A percentile compares a stretch with the other conserved stretches of the same genome.
These are phyloP conservation scores for Carassius auratus DNA, from an alignment of 2,113 vertebrate species.

Conservation along the genomic window DNA sequence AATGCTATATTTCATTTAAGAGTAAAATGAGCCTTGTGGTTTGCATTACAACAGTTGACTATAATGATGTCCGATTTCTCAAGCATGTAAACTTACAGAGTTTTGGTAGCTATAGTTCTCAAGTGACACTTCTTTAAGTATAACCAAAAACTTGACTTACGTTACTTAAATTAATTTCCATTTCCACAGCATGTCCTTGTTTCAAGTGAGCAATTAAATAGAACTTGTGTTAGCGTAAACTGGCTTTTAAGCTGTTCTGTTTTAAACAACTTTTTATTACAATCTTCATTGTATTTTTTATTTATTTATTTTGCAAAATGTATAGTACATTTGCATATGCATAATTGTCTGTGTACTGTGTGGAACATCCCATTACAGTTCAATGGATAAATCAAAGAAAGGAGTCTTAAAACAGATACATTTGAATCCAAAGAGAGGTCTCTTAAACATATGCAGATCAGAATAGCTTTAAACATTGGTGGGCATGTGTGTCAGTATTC, in stretches of 20 bases:
- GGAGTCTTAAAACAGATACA: not conserved
- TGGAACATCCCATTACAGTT: not conserved
- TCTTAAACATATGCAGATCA: not conserved
- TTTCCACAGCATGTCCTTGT: not conserved
- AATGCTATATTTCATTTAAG: not conserved
- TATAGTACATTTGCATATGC: not conserved
- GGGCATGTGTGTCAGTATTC: conserved; percentile 5
- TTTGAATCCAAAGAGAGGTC: not conserved
- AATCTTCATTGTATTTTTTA: not conserved
- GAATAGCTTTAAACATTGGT: not conserved
- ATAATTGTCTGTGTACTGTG: not conserved
- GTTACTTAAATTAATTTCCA: not conserved
- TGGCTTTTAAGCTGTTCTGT: not conserved
- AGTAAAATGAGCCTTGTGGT: not conserved
- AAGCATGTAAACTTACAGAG: not conserved
- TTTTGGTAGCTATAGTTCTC: too few relatives aligned
- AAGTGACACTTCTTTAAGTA: too few relatives aligned
- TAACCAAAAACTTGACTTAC: not conserved
- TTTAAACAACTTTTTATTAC: not conserved
- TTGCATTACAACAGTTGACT: not conserved
- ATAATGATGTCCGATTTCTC: not conserved
- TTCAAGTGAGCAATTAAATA: not conserved
- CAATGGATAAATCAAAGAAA: not conserved
- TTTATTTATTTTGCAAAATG: not conserved
- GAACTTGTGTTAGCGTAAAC: not conserved